phyloP scores from a whole-genome alignment of 1,140 invertebrate genomes.

The Pseudomyrmex cubaensis region DNA sequence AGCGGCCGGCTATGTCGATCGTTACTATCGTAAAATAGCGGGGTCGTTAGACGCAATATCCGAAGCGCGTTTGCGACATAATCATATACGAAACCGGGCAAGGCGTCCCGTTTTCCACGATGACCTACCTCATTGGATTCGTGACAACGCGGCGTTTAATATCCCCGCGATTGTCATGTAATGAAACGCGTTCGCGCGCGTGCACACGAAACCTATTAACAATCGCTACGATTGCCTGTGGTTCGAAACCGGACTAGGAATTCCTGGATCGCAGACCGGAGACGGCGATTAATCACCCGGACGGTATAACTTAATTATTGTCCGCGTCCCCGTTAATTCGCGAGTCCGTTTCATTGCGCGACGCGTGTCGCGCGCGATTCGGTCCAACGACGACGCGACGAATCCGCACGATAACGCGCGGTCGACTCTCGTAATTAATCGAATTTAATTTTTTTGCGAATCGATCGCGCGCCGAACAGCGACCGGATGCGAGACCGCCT shows the following conservation, averaged over 20 bases:
- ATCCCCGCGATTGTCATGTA: constrained; percentile 21
- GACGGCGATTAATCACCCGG: constrained; percentile 72
- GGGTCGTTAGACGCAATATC: constrained; percentile 42
- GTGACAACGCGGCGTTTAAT: constrained; percentile 32
- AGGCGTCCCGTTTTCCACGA: constrained; percentile 8
- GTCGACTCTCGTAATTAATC: constrained; percentile 42
- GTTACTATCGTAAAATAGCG: constrained; percentile 31
- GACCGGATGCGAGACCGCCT: neutral
- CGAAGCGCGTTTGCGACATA: constrained; percentile 10
- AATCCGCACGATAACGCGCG: constrained; percentile 3
- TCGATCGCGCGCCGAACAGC: neutral
- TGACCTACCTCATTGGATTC: neutral
- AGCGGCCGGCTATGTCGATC: constrained; percentile 20
- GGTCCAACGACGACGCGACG: constrained; percentile 5
- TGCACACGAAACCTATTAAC: neutral
- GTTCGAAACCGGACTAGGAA: constrained; percentile 37
- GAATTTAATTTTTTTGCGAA: constrained; percentile 54
- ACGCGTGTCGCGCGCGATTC: neutral
- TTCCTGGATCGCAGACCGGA: constrained; percentile 12
- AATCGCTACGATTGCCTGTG: neutral
- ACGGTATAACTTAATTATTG: constrained; percentile 76
- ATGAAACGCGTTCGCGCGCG: constrained; percentile 33
- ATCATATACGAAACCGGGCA: constrained; percentile 18
- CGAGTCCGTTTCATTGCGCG: constrained; percentile 1
- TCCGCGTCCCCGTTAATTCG: constrained; percentile 63